phyloP scores from a whole-genome alignment of 2,113 vertebrate genomes.

The Thymallus thymallus region DNA sequence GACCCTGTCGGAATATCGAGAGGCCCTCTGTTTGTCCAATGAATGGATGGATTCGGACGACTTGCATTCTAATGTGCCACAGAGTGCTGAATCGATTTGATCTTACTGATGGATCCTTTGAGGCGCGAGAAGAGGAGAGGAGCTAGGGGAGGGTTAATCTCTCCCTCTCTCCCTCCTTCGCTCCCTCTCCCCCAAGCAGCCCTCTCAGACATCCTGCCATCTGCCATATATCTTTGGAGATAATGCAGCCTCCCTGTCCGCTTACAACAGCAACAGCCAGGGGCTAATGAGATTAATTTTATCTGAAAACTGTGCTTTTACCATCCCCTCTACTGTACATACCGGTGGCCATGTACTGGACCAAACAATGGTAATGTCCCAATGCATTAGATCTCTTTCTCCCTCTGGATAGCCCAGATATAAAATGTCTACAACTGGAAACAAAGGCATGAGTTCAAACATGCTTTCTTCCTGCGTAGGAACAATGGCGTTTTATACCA shows the following conservation, averaged over 20 bases:
- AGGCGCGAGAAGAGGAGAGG: not conserved
- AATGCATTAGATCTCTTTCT: not conserved
- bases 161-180: not conserved
- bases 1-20: slow-evolving; percentile 23
- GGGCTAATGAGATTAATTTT: slow-evolving; percentile 54
- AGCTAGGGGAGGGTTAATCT: not conserved
- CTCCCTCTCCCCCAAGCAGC: slow-evolving; percentile 27
- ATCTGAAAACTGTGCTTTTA: slow-evolving; percentile 38
- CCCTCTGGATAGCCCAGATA: not conserved
- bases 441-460: no score
- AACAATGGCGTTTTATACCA: no score
- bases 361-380: not conserved
- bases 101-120: not conserved
- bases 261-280: slow-evolving; percentile 36
- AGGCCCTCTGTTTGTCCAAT: slow-evolving; percentile 10
- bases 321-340: slow-evolving; percentile 1
- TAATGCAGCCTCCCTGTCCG: slow-evolving; percentile 33
- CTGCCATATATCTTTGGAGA: slow-evolving; percentile 35
- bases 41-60: slow-evolving; percentile 27
- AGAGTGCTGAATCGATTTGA: slow-evolving; percentile 12
- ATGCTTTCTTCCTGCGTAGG: no score
- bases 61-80: not conserved
- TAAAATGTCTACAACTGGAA: not conserved
- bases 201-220: slow-evolving; percentile 33
- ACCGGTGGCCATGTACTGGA: not conserved